Base-by-base conservation (phyloP, 2,113 vertebrate species). In the Nothobranchius furzeri region DNA sequence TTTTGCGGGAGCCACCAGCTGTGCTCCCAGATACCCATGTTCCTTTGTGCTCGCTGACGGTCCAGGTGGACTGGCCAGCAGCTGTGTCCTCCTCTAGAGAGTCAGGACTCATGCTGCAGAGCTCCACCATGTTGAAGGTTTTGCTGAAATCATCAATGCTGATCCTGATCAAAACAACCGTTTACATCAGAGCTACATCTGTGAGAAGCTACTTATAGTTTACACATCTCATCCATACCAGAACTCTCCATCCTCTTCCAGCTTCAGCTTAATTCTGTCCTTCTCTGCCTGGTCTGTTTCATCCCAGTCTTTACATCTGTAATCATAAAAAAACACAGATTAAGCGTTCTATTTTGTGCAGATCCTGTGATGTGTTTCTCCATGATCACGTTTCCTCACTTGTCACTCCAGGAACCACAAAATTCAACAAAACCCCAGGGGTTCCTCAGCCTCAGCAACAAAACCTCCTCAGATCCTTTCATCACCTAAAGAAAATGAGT, bases 341-440 rank as follows among this genome's bases (percentile, higher is more conserved):
- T 51, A 11, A 68, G 59, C 67, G 8, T 65, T 24, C n/a, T 47
- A 35, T 20, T 35, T 14, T 13, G 52, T 15, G 9, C 13, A 53
- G 6, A 17, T 17, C 12, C 6, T 43, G 6, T 7, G 40, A 53
- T 45, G 49, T 30, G 36, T 8, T 53, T 43, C 13, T 3, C 17
- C 9, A n/a, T n/a, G 6, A 40, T 47, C 20, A 62, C 52, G n/a
- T 7, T 55, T 54, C 35, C 86, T 84, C 83, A 95, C 93, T 85
- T 92, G 80, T 95, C 94, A 71, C 93, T 93, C 93, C 93, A 94
- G 1, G 93, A 88, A 37, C 94, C 93, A 0, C 67, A 62, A 66
- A 93, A 94, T 58, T 95, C 94, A 0, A 92, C 68, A 52, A 93
- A 94, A 10, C 94, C 94, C 94, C 94, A 95, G 11, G 94, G 94